phyloP scores from a whole-genome alignment of 2,888 invertebrate genomes.

The Noctua comes region DNA sequence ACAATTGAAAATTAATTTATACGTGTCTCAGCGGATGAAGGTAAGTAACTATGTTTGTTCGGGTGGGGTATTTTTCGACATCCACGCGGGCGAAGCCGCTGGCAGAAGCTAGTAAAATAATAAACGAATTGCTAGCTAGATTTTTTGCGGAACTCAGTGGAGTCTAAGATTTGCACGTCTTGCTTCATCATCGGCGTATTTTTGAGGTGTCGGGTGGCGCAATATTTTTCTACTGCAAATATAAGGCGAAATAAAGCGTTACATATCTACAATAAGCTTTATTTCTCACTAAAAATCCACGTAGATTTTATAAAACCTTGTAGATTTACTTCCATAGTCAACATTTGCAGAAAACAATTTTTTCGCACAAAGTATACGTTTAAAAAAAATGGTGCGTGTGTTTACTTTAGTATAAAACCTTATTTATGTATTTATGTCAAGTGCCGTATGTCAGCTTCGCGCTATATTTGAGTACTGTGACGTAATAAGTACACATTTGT shows the following conservation, averaged over 20 bases:
- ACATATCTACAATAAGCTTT: background rate
- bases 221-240: slow-evolving; percentile 6
- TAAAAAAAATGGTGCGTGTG: background rate
- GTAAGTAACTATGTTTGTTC: no score
- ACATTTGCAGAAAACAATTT: slow-evolving; percentile 36
- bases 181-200: background rate
- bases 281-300: background rate
- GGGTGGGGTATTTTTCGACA: no score
- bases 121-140: background rate
- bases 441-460: slow-evolving; percentile 25
- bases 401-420: slow-evolving; percentile 19
- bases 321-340: slow-evolving; percentile 15
- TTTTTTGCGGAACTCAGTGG: background rate
- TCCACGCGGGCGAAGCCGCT: no score
- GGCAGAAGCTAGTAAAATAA: no score
- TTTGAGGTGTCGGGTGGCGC: background rate
- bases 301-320: background rate
- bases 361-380: background rate
- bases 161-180: background rate
- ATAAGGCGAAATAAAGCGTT: background rate
- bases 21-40: no score
- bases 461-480: slow-evolving; percentile 47
- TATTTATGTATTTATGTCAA: slow-evolving; percentile 37
- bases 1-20: no score
- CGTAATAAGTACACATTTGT: slow-evolving; percentile 39